Conservation (phyloP, 2,888 invertebrate genomes). For the Melanostoma mellinum region DNA sequence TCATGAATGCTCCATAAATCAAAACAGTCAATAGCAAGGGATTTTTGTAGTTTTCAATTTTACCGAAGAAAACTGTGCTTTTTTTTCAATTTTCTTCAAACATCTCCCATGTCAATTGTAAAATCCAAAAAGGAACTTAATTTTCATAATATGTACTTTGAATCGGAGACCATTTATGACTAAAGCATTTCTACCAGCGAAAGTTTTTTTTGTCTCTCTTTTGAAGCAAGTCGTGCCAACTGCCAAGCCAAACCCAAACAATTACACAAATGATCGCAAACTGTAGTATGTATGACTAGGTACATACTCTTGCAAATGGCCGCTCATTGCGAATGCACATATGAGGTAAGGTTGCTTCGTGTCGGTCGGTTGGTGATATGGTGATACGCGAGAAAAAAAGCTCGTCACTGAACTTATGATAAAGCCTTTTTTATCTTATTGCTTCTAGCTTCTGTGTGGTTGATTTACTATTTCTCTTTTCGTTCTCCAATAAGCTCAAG, state of each 20-base stretch:
- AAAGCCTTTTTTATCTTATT: slow-evolving; percentile 19
- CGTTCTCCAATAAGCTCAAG: too few relatives aligned
- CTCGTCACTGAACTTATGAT: slow-evolving; percentile 22
- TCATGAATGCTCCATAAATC: too few relatives aligned
- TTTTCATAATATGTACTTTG: slow-evolving; percentile 37
- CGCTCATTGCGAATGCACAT: neutral
- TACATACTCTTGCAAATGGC: slow-evolving; percentile 31
- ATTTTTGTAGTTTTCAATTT: too few relatives aligned
- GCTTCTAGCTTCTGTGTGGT: slow-evolving; percentile 11
- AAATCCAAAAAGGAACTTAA: slow-evolving; percentile 11
- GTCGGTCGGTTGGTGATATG: neutral
- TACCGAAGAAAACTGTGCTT: neutral
- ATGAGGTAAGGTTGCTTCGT: slow-evolving; percentile 8
- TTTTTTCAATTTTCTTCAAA: neutral
- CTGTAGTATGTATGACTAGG: neutral
- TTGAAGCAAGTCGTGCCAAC: neutral
- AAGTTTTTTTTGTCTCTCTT: slow-evolving; percentile 40
- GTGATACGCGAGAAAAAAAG: slow-evolving; percentile 19
- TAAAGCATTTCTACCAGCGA: slow-evolving; percentile 43
- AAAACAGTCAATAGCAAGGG: too few relatives aligned
- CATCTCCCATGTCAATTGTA: neutral
- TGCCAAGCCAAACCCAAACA: neutral
- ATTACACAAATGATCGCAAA: neutral
- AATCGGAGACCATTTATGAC: slow-evolving; percentile 30
- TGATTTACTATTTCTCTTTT: slow-evolving; percentile 14